A percentile compares a stretch with the other conserved stretches of the same genome.
Conservation (phyloP, 2,888 invertebrate genomes). For the Acanthosepion lycidas region DNA sequence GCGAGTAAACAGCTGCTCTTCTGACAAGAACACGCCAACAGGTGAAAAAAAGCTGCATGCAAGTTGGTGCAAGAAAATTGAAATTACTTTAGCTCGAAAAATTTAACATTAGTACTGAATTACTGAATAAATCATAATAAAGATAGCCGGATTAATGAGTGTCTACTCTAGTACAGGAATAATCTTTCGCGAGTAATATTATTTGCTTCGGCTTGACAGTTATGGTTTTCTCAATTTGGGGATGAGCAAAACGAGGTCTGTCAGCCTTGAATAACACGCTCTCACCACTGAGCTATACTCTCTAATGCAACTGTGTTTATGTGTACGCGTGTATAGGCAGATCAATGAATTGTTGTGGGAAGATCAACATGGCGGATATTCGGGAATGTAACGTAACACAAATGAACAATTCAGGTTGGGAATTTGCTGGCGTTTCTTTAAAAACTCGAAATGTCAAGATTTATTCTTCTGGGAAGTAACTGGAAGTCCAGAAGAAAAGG, state of each 20-base stretch:
- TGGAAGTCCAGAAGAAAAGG: not conserved
- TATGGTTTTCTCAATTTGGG: not conserved
- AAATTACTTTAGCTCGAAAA: too few species aligned
- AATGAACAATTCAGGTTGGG: not conserved
- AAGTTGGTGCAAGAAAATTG: too few species aligned
- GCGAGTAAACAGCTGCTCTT: too few species aligned
- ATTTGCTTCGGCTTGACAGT: not conserved
- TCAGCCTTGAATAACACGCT: not conserved
- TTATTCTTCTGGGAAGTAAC: slow-evolving; percentile 11
- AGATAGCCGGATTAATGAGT: too few species aligned
- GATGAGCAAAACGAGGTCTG: not conserved
- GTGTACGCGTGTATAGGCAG: not conserved
- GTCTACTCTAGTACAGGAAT: not conserved
- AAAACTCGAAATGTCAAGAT: slow-evolving; percentile 6
- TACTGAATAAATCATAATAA: too few species aligned
- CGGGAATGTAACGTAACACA: not conserved
- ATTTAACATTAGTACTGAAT: too few species aligned
- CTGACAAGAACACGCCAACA: too few species aligned
- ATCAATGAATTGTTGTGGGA: not conserved
- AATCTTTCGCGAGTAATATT: not conserved
- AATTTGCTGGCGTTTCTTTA: not conserved
- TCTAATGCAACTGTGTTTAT: not conserved
- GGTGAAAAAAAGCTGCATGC: too few species aligned
- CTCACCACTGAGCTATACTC: not conserved
- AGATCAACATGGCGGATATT: not conserved